A percentile compares a stretch with the other conserved stretches of the same genome.
Conservation (phyloP, 2,113 vertebrate genomes). For the Catharus bicknelli region DNA sequence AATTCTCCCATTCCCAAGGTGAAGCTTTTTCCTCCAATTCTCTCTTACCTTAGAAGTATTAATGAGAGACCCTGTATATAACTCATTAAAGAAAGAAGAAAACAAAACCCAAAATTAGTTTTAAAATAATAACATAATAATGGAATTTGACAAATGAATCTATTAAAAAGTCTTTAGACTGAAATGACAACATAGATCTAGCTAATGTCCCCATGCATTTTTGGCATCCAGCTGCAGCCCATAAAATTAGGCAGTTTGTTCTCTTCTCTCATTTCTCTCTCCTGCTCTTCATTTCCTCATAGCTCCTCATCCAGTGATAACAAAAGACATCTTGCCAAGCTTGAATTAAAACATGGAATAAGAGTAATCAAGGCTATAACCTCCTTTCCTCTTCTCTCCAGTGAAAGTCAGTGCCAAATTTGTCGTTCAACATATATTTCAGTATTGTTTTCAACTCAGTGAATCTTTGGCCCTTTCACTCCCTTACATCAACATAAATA, state of each 20-base stretch:
- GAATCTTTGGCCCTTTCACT: neutral
- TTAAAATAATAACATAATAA: neutral
- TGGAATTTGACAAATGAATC: neutral
- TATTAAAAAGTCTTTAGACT: neutral
- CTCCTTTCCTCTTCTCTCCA: neutral
- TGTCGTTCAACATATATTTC: neutral
- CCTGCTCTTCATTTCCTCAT: constrained; percentile 25
- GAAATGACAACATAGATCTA: neutral
- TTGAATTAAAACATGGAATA: constrained; percentile 19
- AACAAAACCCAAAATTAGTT: neutral
- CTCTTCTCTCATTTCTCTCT: neutral
- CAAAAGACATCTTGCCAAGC: neutral
- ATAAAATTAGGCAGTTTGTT: neutral
- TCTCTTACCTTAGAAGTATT: neutral
- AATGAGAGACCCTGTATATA: neutral
- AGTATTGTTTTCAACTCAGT: neutral
- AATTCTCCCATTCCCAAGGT: neutral
- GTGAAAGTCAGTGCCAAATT: neutral
- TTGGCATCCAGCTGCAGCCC: neutral
- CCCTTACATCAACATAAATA: neutral
- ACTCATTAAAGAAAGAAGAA: neutral
- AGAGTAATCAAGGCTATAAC: neutral
- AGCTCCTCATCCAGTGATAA: neutral
- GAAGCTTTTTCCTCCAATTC: neutral
- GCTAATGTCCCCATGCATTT: neutral